Evolutionary conservation across 2,113 vertebrate genomes (phyloP).

Genomic region (Paramisgurnus dabryanus): DNA sequence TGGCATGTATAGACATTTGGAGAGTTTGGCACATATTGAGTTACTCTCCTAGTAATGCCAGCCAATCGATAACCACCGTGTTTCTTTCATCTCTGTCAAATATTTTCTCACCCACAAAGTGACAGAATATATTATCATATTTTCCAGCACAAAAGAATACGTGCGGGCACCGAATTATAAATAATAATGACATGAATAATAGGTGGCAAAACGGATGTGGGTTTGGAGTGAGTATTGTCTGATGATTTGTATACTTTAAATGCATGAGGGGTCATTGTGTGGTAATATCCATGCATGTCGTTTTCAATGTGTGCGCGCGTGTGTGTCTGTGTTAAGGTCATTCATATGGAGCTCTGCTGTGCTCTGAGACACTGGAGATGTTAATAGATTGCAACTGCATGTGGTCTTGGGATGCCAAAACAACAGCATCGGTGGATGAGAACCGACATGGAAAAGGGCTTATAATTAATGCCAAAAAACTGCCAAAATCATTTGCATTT

Average conservation of each 20-base stretch:
- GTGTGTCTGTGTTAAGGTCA: conserved; percentile 41
- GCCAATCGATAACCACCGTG: conserved; percentile 50
- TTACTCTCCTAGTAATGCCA: conserved; percentile 42
- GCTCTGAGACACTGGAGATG: conserved; percentile 25
- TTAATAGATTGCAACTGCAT: conserved; percentile 45
- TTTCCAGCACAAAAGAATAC: conserved; percentile 46
- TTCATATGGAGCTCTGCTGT: conserved; percentile 40
- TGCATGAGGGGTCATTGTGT: too few species aligned
- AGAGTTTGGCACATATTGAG: conserved; percentile 33
- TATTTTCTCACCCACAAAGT: conserved; percentile 35
- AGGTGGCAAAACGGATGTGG: conserved; percentile 25
- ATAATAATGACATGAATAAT: conserved; percentile 38
- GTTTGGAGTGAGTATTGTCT: conserved; percentile 19
- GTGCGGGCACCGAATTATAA: conserved; percentile 34
- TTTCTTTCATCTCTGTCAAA: conserved; percentile 33
- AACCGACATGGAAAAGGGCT: neutral
- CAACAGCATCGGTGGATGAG: conserved; percentile 5
- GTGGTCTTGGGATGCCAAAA: conserved; percentile 45
- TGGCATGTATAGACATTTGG: neutral
- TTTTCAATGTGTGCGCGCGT: neutral
- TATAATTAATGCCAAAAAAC: conserved; percentile 23
- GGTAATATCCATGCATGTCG: too few species aligned
- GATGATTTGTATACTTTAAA: conserved; percentile 39
- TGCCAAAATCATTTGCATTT: conserved; percentile 22
- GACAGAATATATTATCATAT: conserved; percentile 59